These are phyloP conservation scores for Egretta garzetta DNA, from an alignment of 2,113 vertebrate genomes.

Conservation along the genomic window DNA sequence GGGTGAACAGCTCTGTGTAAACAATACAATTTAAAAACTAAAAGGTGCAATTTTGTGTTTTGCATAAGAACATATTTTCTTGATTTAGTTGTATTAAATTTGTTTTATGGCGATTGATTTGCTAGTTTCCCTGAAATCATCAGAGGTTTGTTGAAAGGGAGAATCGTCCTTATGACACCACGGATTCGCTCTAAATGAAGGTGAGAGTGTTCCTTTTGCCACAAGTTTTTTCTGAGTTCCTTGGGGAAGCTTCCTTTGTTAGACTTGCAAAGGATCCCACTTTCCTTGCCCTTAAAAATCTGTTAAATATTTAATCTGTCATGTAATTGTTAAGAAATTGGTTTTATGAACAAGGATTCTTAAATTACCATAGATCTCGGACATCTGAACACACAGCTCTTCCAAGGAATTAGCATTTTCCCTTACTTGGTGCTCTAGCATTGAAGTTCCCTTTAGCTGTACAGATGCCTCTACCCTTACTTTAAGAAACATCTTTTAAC, in stretches of 20 bases:
- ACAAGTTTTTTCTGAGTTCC: neutral
- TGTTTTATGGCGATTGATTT: neutral
- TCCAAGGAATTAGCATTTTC: neutral
- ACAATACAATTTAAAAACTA: neutral
- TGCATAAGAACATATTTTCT: neutral
- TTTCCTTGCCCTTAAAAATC: neutral
- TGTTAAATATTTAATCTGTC: neutral
- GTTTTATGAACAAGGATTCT: neutral
- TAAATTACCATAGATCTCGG: neutral
- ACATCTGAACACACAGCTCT: neutral
- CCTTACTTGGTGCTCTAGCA: neutral
- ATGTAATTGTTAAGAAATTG: neutral
- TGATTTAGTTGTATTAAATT: neutral
- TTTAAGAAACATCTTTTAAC: neutral
- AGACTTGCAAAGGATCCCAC: neutral
- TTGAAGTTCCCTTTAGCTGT: neutral
- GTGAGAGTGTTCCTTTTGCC: neutral
- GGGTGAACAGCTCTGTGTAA: neutral
- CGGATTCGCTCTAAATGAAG: neutral
- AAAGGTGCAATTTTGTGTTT: neutral
- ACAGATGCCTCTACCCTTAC: neutral
- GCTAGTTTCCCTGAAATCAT: neutral
- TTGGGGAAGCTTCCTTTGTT: neutral
- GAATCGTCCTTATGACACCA: neutral
- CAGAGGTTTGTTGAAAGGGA: neutral